Base-by-base conservation (phyloP, 2,888 invertebrate genomes). In the Cephus pulcher region DNA sequence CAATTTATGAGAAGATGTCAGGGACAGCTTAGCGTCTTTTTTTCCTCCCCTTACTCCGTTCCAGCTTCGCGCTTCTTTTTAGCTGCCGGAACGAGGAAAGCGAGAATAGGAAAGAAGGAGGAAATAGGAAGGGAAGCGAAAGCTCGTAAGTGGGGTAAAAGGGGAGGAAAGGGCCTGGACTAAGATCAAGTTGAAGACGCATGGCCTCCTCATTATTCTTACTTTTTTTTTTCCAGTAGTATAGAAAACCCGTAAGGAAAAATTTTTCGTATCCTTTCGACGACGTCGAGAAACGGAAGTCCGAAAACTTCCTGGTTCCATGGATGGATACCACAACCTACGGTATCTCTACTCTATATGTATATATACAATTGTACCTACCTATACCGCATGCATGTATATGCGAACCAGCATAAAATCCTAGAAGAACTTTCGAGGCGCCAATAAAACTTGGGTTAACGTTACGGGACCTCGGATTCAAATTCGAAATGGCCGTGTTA, bases 1-100 rank as follows among this genome's bases (percentile, higher is more conserved):
- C 86, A 88, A 88, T 90, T 90, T 89, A 89, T 89, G 88, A 86
- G 84, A 81, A 85, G 86, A 87, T 85, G 86, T 85, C 84, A 84
- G 80, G 81, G 82, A 86, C 84, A 83, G 83, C 83, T 86, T 84
- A 85, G 81, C 76, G 81, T 71, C 79, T n/a, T 74, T 74, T 35
- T 34, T 3, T 12, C 11, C 12, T 23, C 70, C 70, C 30, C 70
- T 15, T 12, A 12, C 30, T 12, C 12, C 23, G 71, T 6, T 6
- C 23, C 40, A 56, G 6, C 23, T 56, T 56, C 6, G 40, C 40
- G 40, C 40, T 56, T 23, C 40, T 56, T 56, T 56, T 56, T 56
- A 56, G 40, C 40, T 40, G 15, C 15, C 40, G 1, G 15, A 6
- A 15, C 15, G 40, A 40, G 15, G 40, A 15, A 40, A 40, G 15